Base-by-base conservation (phyloP, 2,888 invertebrate species). In the Cremastinae sp. region DNA sequence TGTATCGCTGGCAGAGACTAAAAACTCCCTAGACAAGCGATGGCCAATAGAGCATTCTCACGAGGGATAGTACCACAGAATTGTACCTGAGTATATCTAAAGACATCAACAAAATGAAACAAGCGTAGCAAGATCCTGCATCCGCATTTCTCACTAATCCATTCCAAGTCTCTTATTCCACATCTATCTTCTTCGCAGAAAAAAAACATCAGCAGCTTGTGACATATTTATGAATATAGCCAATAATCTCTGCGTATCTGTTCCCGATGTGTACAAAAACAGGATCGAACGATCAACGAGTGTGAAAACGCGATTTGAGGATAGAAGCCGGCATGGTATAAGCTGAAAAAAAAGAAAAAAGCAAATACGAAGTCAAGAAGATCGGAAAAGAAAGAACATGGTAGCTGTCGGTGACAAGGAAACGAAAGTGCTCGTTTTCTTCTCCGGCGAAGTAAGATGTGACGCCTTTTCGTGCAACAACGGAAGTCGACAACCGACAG, bases 361-460 rank as follows among this genome's bases (percentile, higher is more conserved):
- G 37, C 0, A 4, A 1, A 18, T 8, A 55, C 49, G 56, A 47
- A 39, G 41, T 47, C 22, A 39, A 53, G 56, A 22, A 62, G 41
- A 45, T 41, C 20, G 35, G 61, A 68, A 64, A 41, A 49, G 12
- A 35, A 47, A 37, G 69, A 28, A 35, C 65, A 49, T 5, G 47
- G 16, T 37, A 47, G 43, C 14, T 62, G 66, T 64, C 59, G 64
- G 64, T 64, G 53, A 53, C 43, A 69, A 55, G 65, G 41, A 69
- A 49, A 49, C 65, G 69, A 73, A 73, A 73, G 73, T 76, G 69
- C 55, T 49, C 35, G 56, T 55, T 53, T 45, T 41, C 62, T 66
- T 61, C 61, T n/a, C 49, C 22, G 55, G 55, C 28, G 53, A 66
- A 74, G 68, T 39, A 56, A 72, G 49, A 66, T 66, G 55, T 45